Conservation (phyloP, 2,797 vertebrate genomes). For the Tenualosa thibaudeaui region DNA sequence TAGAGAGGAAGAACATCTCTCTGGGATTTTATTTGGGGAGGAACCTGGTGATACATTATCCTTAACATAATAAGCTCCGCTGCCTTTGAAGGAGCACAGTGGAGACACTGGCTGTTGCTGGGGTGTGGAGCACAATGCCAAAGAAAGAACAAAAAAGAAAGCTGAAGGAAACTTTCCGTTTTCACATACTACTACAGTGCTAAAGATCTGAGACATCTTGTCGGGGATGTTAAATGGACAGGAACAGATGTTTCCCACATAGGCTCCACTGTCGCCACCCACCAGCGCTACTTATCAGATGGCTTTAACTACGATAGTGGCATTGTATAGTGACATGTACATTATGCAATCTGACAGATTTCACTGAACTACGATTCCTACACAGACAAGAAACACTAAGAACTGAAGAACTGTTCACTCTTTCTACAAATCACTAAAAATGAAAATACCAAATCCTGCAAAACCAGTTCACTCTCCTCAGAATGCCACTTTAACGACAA, state of each 20-base stretch:
- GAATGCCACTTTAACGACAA: conserved; percentile 9
- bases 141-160: conserved; percentile 19
- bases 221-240: conserved; percentile 25
- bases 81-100: conserved; percentile 31
- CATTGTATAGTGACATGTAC: neutral
- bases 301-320: neutral
- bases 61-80: conserved; percentile 39
- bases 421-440: neutral
- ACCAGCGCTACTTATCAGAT: neutral
- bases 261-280: conserved; percentile 5
- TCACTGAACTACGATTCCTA: neutral
- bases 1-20: conserved; percentile 18
- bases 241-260: conserved; percentile 10
- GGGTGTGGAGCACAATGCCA: conserved; percentile 21
- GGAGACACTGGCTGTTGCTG: conserved; percentile 16
- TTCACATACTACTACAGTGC: neutral
- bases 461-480: conserved; percentile 30
- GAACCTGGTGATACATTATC: conserved; percentile 32
- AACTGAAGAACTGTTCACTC: neutral
- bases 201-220: conserved; percentile 16
- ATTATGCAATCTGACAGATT: neutral
- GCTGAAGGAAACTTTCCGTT: neutral
- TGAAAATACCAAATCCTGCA: neutral
- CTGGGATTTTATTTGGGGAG: neutral
- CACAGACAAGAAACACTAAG: neutral